Evolutionary conservation across 2,888 invertebrate genomes (phyloP).

Genomic region (Cataglyphis albicans): DNA sequence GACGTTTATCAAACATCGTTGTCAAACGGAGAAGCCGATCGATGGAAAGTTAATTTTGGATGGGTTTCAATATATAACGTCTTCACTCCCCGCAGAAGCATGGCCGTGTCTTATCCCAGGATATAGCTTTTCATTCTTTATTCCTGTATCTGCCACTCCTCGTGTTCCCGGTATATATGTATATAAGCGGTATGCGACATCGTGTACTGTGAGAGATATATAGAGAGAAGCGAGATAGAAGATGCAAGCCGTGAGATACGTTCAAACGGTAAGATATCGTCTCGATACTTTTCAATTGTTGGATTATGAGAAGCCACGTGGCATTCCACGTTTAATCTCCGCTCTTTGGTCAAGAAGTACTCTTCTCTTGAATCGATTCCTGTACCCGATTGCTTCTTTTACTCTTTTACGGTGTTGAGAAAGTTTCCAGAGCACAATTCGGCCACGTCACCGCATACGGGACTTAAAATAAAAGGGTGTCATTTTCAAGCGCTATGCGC

Average conservation of each 20-base stretch:
- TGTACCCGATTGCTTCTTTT: conserved; percentile 9
- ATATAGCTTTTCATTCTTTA: conserved; percentile 18
- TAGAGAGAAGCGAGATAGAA: not conserved
- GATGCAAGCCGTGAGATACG: not conserved
- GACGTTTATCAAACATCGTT: conserved; percentile 61
- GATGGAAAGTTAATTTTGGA: conserved; percentile 65
- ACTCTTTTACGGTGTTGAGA: not conserved
- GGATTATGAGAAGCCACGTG: not conserved
- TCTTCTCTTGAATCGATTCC: conserved; percentile 1
- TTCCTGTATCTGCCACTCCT: not conserved
- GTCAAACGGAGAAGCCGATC: conserved; percentile 47
- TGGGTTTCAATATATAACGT: conserved; percentile 56
- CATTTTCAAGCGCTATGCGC: not conserved
- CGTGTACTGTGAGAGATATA: not conserved
- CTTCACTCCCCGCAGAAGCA: conserved; percentile 35
- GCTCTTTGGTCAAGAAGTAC: not conserved
- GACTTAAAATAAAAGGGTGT: conserved; percentile 3
- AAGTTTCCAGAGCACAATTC: conserved; percentile 2
- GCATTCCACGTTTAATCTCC: conserved; percentile 23
- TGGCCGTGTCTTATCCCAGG: not conserved
- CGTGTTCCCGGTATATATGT: not conserved
- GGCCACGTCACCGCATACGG: not conserved
- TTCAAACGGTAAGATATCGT: not conserved
- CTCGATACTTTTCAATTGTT: conserved; percentile 31
- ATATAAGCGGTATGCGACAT: not conserved